Conservation (phyloP, 2,113 vertebrate species). For the Brachionichthys hirsutus region DNA sequence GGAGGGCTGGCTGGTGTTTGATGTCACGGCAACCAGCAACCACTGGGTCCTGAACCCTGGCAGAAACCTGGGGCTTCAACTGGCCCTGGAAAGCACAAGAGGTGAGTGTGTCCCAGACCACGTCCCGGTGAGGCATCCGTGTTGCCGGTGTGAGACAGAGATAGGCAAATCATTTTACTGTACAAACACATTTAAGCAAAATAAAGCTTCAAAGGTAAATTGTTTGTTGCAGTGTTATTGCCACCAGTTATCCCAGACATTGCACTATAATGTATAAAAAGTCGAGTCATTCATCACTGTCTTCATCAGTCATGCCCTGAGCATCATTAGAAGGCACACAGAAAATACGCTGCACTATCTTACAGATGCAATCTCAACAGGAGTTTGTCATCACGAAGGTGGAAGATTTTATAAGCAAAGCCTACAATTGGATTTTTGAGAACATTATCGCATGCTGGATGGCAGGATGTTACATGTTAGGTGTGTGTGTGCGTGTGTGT, state of each 20-base stretch:
- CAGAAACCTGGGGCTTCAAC: conserved; percentile 91
- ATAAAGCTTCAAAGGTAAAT: too few species aligned
- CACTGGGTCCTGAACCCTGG: conserved; percentile 95
- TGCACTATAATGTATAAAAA: too few species aligned
- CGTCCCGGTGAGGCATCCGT: background rate
- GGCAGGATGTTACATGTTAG: conserved; percentile 66
- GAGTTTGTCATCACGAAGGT: conserved; percentile 33
- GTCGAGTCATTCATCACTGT: conserved; percentile 26
- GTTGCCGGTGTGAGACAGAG: background rate
- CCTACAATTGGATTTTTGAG: conserved; percentile 7
- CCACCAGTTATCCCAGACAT: too few species aligned
- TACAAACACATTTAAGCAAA: too few species aligned
- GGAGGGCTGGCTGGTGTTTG: conserved; percentile 97
- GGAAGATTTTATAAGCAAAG: conserved; percentile 39
- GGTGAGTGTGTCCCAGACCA: conserved; percentile 76
- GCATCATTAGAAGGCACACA: conserved; percentile 53
- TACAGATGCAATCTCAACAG: conserved; percentile 38
- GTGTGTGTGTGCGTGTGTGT: too few species aligned
- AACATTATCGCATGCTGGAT: conserved; percentile 41
- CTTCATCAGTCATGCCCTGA: conserved; percentile 49
- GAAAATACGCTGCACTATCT: conserved; percentile 31
- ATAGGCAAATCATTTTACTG: background rate
- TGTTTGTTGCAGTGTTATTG: too few species aligned
- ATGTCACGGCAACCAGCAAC: conserved; percentile 94
- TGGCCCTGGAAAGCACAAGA: conserved; percentile 86